Evolutionary conservation across 2,888 invertebrate genomes (phyloP).

Genomic region (Branchinecta sandiegonensis): DNA sequence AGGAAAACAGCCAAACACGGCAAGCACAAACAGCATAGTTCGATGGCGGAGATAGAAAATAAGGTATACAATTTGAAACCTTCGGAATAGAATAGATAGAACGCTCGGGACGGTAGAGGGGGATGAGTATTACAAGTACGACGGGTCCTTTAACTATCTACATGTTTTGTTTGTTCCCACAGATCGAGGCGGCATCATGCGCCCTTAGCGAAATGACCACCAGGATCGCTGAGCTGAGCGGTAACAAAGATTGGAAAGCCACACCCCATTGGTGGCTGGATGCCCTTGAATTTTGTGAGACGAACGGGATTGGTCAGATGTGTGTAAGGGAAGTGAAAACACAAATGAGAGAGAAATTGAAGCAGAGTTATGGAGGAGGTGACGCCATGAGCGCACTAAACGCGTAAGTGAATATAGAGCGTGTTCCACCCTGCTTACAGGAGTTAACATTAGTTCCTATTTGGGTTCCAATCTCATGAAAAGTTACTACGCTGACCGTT

Average conservation of each 20-base stretch:
- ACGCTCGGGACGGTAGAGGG: too few species aligned
- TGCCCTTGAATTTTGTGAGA: conserved; percentile 25
- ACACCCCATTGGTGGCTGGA: conserved; percentile 25
- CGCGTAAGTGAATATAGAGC: conserved; percentile 22
- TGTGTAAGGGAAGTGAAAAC: background rate
- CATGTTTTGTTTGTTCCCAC: background rate
- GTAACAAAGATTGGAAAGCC: background rate
- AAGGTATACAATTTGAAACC: too few species aligned
- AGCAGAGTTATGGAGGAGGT: background rate
- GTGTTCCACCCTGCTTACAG: too few species aligned
- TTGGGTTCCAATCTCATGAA: too few species aligned
- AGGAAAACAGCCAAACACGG: too few species aligned
- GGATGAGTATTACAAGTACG: too few species aligned
- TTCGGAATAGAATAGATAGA: too few species aligned
- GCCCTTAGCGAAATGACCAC: conserved; percentile 18
- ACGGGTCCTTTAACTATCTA: too few species aligned
- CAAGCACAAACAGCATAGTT: too few species aligned
- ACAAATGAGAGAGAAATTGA: conserved; percentile 22
- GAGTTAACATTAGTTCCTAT: too few species aligned
- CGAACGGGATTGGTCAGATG: background rate
- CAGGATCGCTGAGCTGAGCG: conserved; percentile 22
- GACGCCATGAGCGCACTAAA: conserved; percentile 16
- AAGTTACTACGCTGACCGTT: too few species aligned
- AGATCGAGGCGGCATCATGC: background rate
- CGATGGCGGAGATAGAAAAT: too few species aligned